Percentiles rank a stretch among this genome's conserved stretches.
These are phyloP conservation scores for Drosophila ercepeae DNA, from an alignment of 1,140 invertebrate species.

Conservation along the genomic window DNA sequence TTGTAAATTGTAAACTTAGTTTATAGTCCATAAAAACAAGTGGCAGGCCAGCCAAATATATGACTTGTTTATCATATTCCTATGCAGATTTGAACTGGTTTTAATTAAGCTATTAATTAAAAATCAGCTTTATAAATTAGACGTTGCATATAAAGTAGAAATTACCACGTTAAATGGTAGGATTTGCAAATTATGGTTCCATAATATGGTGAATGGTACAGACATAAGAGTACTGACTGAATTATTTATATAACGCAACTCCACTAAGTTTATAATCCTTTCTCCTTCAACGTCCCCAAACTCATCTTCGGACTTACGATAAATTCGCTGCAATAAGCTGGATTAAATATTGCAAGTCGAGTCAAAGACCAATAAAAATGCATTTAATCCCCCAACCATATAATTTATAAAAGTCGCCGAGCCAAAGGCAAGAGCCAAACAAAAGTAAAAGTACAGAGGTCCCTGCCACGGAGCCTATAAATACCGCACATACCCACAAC, in stretches of 20 bases:
- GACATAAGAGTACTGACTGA: neutral
- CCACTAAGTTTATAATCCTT: slow-evolving; percentile 27
- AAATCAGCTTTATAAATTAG: neutral
- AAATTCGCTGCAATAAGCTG: slow-evolving; percentile 33
- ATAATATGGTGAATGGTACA: neutral
- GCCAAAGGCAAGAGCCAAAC: slow-evolving; percentile 46
- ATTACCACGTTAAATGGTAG: neutral
- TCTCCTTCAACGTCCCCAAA: slow-evolving; percentile 9
- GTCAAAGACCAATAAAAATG: slow-evolving; percentile 70
- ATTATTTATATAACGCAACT: slow-evolving; percentile 27
- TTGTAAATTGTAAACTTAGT: neutral
- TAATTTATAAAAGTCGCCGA: slow-evolving; percentile 57
- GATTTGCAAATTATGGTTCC: neutral
- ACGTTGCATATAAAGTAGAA: slow-evolving; percentile 3
- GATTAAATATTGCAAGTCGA: slow-evolving; percentile 64
- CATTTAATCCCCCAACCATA: slow-evolving; percentile 59
- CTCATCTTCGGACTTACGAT: slow-evolving; percentile 38
- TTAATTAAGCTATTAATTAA: slow-evolving; percentile 13
- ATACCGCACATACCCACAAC: slow-evolving; percentile 29
- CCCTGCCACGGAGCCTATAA: slow-evolving; percentile 48
- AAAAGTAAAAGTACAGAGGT: slow-evolving; percentile 73
- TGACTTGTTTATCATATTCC: neutral
- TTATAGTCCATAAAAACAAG: neutral
- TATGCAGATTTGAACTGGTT: neutral
- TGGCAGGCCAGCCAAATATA: neutral